phyloP scores from a whole-genome alignment of 2,888 invertebrate genomes.

The Volucella inflata region DNA sequence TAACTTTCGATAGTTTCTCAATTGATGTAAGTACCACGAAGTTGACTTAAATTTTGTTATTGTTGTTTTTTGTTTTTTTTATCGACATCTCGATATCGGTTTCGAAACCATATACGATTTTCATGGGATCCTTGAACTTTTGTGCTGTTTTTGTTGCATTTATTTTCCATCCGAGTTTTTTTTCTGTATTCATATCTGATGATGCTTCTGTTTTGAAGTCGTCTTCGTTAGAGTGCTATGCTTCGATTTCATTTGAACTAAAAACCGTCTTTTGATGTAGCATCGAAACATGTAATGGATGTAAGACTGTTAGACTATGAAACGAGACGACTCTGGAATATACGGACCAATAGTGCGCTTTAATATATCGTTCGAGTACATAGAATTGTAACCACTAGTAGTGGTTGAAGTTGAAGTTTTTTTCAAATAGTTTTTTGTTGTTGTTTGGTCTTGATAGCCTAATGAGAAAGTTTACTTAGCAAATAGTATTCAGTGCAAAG shows the following conservation, averaged over 20 bases:
- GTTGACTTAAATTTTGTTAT: conserved; percentile 14
- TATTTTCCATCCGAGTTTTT: too few relatives aligned
- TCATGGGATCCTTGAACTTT: conserved; percentile 73
- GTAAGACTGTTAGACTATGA: too few relatives aligned
- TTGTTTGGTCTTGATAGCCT: conserved; percentile 36
- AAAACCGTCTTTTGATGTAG: conserved; percentile 30
- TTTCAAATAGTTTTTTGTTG: conserved; percentile 14
- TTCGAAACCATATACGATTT: conserved; percentile 29
- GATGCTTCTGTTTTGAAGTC: conserved; percentile 46
- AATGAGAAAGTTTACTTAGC: conserved; percentile 63
- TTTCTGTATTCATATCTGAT: too few relatives aligned
- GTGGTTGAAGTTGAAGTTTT: conserved; percentile 35
- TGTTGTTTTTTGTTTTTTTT: background rate
- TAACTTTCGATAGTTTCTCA: conserved; percentile 18
- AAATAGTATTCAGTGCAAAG: conserved; percentile 41
- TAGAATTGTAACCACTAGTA: conserved; percentile 22
- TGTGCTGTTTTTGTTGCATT: conserved; percentile 19
- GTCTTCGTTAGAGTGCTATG: conserved; percentile 24
- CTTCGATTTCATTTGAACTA: conserved; percentile 46
- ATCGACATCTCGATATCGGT: conserved; percentile 34
- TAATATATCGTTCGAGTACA: conserved; percentile 32
- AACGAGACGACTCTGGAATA: too few relatives aligned
- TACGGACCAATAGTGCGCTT: background rate
- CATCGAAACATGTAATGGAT: conserved; percentile 2
- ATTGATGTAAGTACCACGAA: conserved; percentile 57